Evolutionary conservation across 2,113 vertebrate species (phyloP).

Genomic region (Mesocricetus auratus): DNA sequence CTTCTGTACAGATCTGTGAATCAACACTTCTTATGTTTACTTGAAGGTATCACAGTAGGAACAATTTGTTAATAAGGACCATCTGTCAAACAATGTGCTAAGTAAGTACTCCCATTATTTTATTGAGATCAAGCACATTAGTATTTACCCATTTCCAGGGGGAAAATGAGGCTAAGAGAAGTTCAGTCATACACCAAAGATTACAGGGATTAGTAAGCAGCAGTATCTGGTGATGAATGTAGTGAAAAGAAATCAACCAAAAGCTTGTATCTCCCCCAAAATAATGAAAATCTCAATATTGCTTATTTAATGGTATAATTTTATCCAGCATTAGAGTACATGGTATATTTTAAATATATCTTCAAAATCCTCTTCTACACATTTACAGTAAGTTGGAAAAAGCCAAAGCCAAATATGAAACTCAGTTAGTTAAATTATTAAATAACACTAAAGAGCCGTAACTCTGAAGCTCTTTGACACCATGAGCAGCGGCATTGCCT

Average conservation of each 20-base stretch:
- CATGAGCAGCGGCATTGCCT: background rate
- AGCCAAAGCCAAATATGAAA: background rate
- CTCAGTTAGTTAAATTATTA: background rate
- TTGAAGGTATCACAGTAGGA: background rate
- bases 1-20: background rate
- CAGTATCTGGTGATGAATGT: background rate
- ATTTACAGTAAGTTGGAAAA: background rate
- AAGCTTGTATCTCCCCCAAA: background rate
- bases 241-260: background rate
- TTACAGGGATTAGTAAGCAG: background rate
- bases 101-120: background rate
- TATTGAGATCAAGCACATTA: background rate
- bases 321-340: background rate
- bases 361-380: background rate
- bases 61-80: background rate
- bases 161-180: background rate
- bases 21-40: background rate
- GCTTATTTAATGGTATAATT: background rate
- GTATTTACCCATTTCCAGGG: background rate
- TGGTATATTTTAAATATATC: background rate
- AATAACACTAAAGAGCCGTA: background rate
- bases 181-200: background rate
- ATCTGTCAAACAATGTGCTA: background rate
- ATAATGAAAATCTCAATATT: background rate
- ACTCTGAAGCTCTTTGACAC: background rate